Evolutionary conservation across 1,140 invertebrate genomes (phyloP).

Genomic region (Macrotrachela quadricornifera): DNA sequence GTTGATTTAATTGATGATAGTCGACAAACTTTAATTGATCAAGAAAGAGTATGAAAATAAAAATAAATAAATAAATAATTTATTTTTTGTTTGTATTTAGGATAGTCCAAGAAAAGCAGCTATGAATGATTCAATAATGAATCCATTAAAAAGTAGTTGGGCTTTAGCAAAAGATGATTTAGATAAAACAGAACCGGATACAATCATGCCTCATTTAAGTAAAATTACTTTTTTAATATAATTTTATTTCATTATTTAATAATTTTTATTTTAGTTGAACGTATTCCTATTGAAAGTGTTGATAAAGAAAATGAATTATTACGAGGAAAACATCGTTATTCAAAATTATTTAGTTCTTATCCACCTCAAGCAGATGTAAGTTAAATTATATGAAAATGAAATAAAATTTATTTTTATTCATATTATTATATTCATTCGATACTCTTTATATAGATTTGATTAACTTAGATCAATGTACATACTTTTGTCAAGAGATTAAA

Average conservation of each 20-base stretch:
- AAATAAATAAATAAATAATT: background rate
- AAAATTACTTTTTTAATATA: no score
- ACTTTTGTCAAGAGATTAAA: no score
- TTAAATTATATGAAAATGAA: slow-evolving; percentile 60
- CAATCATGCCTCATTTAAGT: background rate
- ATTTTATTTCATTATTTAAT: no score
- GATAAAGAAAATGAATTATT: slow-evolving; percentile 59
- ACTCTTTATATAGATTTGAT: no score
- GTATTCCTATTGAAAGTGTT: slow-evolving; percentile 52
- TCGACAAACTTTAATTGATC: background rate
- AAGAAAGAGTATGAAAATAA: background rate
- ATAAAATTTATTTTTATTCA: no score
- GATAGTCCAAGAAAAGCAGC: background rate
- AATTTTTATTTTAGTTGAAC: slow-evolving; percentile 39
- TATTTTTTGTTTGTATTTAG: background rate
- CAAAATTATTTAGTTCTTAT: slow-evolving; percentile 13
- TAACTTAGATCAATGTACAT: no score
- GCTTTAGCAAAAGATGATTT: background rate
- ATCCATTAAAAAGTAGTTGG: background rate
- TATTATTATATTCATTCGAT: no score
- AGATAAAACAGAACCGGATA: slow-evolving; percentile 6
- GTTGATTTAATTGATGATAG: background rate
- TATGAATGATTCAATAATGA: no score
- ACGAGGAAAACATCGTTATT: slow-evolving; percentile 50
- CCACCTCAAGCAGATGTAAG: slow-evolving; percentile 56